A percentile compares a stretch with the other conserved stretches of the same genome.
Conservation (phyloP, 2,888 invertebrate genomes). For the Dynastes tityus region DNA sequence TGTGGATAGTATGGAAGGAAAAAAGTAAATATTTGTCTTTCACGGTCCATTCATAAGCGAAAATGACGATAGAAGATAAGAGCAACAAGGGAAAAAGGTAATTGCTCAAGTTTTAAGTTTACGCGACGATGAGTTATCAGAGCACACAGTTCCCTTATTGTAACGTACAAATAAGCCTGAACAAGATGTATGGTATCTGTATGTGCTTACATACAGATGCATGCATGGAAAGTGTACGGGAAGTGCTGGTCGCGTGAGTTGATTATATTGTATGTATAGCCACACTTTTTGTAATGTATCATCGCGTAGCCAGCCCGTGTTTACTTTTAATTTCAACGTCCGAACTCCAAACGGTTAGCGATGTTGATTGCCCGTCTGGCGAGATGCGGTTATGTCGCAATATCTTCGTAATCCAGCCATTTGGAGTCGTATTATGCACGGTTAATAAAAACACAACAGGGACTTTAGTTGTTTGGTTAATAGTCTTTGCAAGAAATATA, state of each 20-base stretch:
- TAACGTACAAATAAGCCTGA: constrained; percentile 28
- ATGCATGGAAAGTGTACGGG: not conserved
- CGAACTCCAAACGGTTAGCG: constrained; percentile 12
- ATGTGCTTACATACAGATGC: not conserved
- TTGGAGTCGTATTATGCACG: not conserved
- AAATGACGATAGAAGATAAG: constrained; percentile 3
- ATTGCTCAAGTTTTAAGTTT: constrained; percentile 24
- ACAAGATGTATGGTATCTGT: constrained; percentile 21
- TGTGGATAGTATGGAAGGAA: not conserved
- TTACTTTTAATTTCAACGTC: constrained; percentile 47
- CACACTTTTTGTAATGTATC: constrained; percentile 12
- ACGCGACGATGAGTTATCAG: not conserved
- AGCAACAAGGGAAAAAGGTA: constrained; percentile 33
- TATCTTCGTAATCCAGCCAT: constrained; percentile 6
- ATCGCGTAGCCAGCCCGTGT: constrained; percentile 27
- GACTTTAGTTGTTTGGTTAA: no score
- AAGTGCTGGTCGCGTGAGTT: constrained; percentile 9
- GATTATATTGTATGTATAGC: not conserved
- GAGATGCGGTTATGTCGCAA: not conserved
- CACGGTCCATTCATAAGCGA: not conserved
- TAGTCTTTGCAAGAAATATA: no score
- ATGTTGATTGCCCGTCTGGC: constrained; percentile 27
- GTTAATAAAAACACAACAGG: not conserved
- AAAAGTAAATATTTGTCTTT: constrained; percentile 29
- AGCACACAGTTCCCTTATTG: constrained; percentile 1